Conservation (phyloP, 2,113 vertebrate genomes). For the Ctenodactylus gundi region DNA sequence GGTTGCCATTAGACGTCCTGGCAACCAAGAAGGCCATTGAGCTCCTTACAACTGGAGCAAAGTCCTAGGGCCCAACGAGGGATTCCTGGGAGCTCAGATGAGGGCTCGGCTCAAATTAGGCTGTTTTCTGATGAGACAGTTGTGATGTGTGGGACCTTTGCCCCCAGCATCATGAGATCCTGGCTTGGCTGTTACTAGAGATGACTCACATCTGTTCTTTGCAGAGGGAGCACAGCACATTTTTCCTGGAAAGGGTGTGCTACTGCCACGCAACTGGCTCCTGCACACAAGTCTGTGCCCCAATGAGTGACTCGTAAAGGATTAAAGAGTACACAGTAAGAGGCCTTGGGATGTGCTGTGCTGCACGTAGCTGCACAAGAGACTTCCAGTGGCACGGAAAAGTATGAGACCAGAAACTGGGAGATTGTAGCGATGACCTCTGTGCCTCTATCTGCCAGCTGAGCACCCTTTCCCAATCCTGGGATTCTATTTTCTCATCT, state of each 20-base stretch:
- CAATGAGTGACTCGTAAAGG: conserved; percentile 16
- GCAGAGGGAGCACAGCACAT: not conserved
- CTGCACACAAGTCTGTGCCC: not conserved
- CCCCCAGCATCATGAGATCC: not conserved
- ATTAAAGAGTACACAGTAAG: not conserved
- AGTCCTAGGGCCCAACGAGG: not conserved
- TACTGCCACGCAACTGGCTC: not conserved
- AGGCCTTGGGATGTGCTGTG: not conserved
- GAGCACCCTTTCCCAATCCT: not conserved
- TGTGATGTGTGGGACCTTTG: not conserved
- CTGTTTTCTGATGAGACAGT: not conserved
- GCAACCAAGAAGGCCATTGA: not conserved
- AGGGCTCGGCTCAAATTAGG: not conserved
- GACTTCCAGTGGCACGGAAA: no score
- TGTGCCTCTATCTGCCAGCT: not conserved
- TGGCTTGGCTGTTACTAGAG: not conserved
- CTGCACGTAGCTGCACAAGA: not conserved
- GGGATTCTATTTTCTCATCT: no score
- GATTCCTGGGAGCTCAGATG: not conserved
- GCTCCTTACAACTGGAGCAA: not conserved
- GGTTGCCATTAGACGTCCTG: not conserved
- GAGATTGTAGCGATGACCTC: not conserved
- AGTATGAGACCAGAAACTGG: not conserved
- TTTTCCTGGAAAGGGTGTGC: not conserved
- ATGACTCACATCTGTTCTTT: not conserved